A percentile compares a stretch with the other conserved stretches of the same genome.
These are phyloP conservation scores for Andrena trimmerana DNA, from an alignment of 2,888 invertebrate species.

Conservation along the genomic window DNA sequence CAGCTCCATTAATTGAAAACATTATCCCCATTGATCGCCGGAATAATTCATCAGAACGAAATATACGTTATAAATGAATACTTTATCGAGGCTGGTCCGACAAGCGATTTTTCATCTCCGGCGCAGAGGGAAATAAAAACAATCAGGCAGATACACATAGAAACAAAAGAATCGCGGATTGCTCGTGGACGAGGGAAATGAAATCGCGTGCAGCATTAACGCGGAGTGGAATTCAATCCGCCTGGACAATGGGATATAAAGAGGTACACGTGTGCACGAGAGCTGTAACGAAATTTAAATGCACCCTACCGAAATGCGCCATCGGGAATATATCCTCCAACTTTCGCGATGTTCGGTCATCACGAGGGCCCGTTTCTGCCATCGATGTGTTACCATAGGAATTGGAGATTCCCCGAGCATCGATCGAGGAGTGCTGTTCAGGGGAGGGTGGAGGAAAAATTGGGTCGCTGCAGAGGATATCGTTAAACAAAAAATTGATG, in stretches of 20 bases:
- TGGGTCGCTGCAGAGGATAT: neutral
- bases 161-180: neutral
- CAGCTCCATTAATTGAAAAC: conserved; percentile 10
- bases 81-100: neutral
- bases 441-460: neutral
- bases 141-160: neutral
- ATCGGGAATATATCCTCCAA: no score
- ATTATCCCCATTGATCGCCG: neutral
- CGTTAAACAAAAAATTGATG: neutral
- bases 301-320: no score
- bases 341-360: no score
- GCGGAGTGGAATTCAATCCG: neutral
- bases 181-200: neutral
- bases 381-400: no score
- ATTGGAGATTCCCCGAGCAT: no score
- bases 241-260: conserved; percentile 1
- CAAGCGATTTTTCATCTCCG: neutral
- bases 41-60: neutral
- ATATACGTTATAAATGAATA: neutral
- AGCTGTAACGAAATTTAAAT: neutral
- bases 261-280: neutral
- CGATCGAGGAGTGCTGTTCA: no score
- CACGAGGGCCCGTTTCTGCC: no score
- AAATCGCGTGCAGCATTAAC: neutral
- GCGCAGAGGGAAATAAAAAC: neutral